Percentiles rank a stretch among this genome's conserved stretches.
Conservation (phyloP, 2,113 vertebrate genomes). For the Leptobrachium leishanense region DNA sequence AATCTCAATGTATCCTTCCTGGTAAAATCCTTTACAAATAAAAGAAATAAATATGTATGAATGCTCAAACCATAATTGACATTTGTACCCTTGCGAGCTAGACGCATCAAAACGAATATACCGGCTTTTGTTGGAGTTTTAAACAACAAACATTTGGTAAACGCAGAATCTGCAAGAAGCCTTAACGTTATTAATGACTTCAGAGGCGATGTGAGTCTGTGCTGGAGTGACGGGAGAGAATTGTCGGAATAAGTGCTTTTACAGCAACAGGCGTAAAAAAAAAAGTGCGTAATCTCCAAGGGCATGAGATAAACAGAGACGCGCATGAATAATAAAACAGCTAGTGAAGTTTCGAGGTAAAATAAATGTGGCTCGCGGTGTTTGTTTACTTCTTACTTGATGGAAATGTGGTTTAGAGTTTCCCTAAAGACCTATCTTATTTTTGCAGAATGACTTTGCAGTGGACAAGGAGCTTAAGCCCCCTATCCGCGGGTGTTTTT, state of each 20-base stretch:
- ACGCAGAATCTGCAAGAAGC: conserved; percentile 17
- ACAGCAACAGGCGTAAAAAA: conserved; percentile 40
- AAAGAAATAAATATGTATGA: too few relatives aligned
- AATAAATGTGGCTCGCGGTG: conserved; percentile 25
- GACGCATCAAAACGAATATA: not conserved
- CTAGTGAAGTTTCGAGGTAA: conserved; percentile 21
- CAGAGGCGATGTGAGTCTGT: conserved; percentile 29
- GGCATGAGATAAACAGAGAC: conserved; percentile 9
- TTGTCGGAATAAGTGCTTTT: conserved; percentile 28
- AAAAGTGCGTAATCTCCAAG: conserved; percentile 26
- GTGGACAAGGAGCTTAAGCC: too few relatives aligned
- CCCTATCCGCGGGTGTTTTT: too few relatives aligned
- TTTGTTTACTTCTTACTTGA: conserved; percentile 25
- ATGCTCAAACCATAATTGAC: not conserved
- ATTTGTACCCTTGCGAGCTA: not conserved
- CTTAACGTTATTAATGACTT: conserved; percentile 45
- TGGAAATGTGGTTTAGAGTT: not conserved
- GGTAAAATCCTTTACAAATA: too few relatives aligned
- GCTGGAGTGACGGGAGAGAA: conserved; percentile 1
- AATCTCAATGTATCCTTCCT: too few relatives aligned
- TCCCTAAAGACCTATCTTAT: not conserved
- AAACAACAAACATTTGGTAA: conserved; percentile 18
- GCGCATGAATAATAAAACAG: conserved; percentile 36
- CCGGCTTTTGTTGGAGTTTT: not conserved
- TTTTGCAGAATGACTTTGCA: not conserved